These are phyloP conservation scores for Sebastolobus altivelis DNA, from an alignment of 2,797 vertebrate species.

Conservation along the genomic window DNA sequence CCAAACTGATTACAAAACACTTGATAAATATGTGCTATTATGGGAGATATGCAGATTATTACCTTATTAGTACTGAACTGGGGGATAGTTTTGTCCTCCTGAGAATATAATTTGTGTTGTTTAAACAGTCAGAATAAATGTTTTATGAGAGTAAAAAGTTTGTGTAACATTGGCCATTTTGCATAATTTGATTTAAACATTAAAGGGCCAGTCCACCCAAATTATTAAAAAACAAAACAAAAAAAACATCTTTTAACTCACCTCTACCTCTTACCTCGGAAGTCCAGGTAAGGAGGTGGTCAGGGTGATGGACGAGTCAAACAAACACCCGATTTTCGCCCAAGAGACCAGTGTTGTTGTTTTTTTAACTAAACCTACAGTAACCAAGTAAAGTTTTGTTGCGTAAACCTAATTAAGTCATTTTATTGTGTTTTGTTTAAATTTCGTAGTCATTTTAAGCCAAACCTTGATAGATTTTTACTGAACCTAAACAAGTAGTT, in stretches of 20 bases:
- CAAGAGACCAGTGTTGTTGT: too few species aligned
- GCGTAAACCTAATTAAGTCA: not conserved
- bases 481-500: not conserved
- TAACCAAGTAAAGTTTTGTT: not conserved
- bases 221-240: not conserved
- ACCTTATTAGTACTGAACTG: conserved; percentile 19
- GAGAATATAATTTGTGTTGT: conserved; percentile 20
- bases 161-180: not conserved
- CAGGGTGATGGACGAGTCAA: too few species aligned
- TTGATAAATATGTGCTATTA: conserved; percentile 34
- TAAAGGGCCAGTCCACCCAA: conserved; percentile 1
- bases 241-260: not conserved
- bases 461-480: not conserved
- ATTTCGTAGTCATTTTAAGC: not conserved
- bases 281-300: too few species aligned
- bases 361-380: not conserved
- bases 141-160: conserved; percentile 24
- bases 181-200: conserved; percentile 4
- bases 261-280: accelerated
- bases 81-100: not conserved
- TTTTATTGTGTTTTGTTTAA: not conserved
- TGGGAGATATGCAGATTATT: conserved; percentile 33
- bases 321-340: too few species aligned
- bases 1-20: conserved; percentile 39
- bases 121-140: conserved; percentile 22